phyloP scores from a whole-genome alignment of 2,113 vertebrate genomes.

The Microcebus griseorufus region DNA sequence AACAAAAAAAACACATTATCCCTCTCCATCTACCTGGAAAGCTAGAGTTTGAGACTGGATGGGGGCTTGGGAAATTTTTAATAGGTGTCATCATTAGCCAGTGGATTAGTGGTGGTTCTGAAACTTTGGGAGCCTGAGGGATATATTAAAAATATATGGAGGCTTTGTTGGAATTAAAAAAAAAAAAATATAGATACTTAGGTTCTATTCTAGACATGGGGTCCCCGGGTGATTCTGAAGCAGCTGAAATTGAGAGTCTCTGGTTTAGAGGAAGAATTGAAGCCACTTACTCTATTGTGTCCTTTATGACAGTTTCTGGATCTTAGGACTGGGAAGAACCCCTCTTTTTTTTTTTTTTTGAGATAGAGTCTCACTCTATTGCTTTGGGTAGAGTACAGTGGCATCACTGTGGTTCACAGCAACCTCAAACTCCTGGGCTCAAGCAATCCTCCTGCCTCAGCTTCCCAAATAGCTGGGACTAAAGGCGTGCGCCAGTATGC shows the following conservation, averaged over 20 bases:
- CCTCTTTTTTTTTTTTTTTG: neutral
- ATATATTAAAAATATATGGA: neutral
- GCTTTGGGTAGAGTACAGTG: too few species aligned
- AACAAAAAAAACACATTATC: too few species aligned
- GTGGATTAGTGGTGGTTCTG: neutral
- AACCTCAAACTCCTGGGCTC: too few species aligned
- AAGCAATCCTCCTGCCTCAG: too few species aligned
- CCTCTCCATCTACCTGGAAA: neutral
- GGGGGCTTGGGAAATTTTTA: neutral
- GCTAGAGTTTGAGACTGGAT: neutral
- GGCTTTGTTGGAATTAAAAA: too few species aligned
- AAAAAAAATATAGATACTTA: too few species aligned
- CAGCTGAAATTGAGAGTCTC: neutral
- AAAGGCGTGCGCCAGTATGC: too few species aligned
- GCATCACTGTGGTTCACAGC: too few species aligned
- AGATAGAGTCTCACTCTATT: too few species aligned
- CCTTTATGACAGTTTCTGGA: neutral
- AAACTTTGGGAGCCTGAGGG: neutral
- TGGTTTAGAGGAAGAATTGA: neutral
- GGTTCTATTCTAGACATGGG: neutral
- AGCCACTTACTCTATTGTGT: neutral
- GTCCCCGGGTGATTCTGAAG: neutral
- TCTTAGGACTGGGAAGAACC: neutral
- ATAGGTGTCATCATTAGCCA: neutral
- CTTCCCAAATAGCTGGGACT: too few species aligned